Evolutionary conservation across 1,140 invertebrate species (phyloP), one percentile per base, ranked within the genome.

Genomic region (Lepidurus packardi): DNA sequence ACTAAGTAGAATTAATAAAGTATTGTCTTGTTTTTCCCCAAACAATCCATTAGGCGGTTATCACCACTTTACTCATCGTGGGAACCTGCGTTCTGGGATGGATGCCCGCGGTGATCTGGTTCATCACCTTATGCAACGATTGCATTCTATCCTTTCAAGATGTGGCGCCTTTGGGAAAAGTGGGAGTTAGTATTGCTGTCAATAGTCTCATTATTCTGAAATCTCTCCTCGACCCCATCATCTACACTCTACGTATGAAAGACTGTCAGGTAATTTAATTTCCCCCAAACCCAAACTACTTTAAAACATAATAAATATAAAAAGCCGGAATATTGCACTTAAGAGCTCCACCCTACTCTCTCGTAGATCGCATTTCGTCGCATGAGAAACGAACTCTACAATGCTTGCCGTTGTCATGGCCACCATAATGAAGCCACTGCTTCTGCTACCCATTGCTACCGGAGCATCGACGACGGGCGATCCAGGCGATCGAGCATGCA

Each of bases 31-130:
- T 9, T 16, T 42, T 1, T 7, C 11, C 16, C n/a, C 7, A 53
- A 77, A 42, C 10, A 10, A 24, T 47, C 74, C 16, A 25, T 41
- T 44, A 91, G 81, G 90, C 91, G 0, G 83, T 91, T 6, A 84
- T 88, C 41, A 92, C 91, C 0, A 92, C 90, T 0, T 81, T 92
- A 21, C 83, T 91, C 10, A 92, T 92, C 65, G 84, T 92, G 0
- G 90, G 90, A 16, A 90, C 89, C 2, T 91, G 89, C 81, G 81
- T 90, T 1, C 80, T 92, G 0, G 90, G 90, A 7, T 91, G 89
- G 88, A 84, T 91, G 81, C 91, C 91, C 0, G 89, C 87, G 3
- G 87, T 88, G 25, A 80, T 89, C 0, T 84, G 86, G 73, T 89
- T 85, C 81, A 83, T 87, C 16, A 80, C 89, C 3, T 84, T 88